Conservation (phyloP, 64 coral and sea anemone species). For the Actinia tenebrosa region DNA sequence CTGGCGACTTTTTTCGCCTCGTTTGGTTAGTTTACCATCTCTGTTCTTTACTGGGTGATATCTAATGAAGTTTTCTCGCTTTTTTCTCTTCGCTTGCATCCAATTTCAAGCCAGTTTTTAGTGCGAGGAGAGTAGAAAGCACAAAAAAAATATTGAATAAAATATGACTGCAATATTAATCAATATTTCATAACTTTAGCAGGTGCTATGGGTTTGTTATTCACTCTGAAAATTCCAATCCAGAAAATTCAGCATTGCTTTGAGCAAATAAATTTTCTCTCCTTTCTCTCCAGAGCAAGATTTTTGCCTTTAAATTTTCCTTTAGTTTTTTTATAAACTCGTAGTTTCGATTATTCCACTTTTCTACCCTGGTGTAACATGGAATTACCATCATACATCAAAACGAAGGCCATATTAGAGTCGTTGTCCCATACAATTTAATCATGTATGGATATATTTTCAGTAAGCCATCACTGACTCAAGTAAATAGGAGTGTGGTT, state of each 20-base stretch:
- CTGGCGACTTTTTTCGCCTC: no score
- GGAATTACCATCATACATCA: not conserved
- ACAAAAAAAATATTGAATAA: slow-evolving; percentile 9
- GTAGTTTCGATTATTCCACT: no score
- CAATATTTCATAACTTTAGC: slow-evolving; percentile 16
- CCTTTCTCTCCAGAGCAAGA: not conserved
- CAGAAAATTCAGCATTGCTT: not conserved
- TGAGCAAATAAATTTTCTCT: not conserved
- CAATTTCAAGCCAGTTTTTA: not conserved
- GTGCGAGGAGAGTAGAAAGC: not conserved
- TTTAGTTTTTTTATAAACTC: not conserved
- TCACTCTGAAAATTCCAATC: not conserved
- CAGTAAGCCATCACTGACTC: not conserved
- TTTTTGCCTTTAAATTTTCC: not conserved
- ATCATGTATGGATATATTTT: not conserved
- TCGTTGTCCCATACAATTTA: not conserved
- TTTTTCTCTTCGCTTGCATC: not conserved
- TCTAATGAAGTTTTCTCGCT: not conserved
- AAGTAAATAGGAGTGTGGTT: no score
- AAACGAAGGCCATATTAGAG: not conserved
- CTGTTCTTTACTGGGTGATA: no score
- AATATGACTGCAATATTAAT: not conserved
- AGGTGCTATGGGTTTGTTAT: slow-evolving; percentile 15
- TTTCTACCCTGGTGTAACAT: no score
- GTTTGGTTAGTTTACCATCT: no score